phyloP scores from a whole-genome alignment of 2,113 vertebrate genomes.

The Chiloscyllium plagiosum region DNA sequence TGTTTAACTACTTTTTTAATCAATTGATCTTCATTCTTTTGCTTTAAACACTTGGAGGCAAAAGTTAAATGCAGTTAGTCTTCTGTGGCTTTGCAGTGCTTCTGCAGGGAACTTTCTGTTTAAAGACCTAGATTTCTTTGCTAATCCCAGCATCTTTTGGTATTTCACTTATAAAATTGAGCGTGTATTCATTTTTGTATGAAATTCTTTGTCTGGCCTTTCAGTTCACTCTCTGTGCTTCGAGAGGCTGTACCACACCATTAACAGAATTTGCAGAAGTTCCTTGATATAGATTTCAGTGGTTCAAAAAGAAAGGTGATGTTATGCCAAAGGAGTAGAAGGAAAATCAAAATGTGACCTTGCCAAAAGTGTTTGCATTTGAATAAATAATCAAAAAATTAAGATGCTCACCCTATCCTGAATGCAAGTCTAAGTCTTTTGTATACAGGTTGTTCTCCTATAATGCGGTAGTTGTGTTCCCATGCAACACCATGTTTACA shows the following conservation, averaged over 20 bases:
- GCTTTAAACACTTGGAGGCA: background rate
- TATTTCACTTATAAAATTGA: background rate
- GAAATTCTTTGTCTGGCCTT: background rate
- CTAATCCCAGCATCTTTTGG: background rate
- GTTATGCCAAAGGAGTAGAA: background rate
- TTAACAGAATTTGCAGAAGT: background rate
- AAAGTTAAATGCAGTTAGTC: background rate
- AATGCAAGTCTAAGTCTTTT: background rate
- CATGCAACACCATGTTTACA: no score
- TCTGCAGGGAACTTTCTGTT: background rate
- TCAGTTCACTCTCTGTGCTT: background rate
- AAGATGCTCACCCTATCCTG: background rate
- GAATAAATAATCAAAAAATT: background rate
- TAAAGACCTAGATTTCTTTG: background rate
- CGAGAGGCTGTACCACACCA: background rate
- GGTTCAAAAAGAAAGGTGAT: background rate
- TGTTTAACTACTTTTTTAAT: background rate
- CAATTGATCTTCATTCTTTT: background rate
- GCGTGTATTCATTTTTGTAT: background rate
- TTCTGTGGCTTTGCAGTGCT: background rate
- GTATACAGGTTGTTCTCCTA: background rate
- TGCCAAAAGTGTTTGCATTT: background rate
- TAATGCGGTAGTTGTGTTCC: no score
- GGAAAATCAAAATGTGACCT: background rate
- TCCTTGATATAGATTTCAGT: background rate